A percentile compares a stretch with the other conserved stretches of the same genome.
Evolutionary conservation across 2,113 vertebrate species (phyloP).

Genomic region (Lagenorhynchus albirostris): DNA sequence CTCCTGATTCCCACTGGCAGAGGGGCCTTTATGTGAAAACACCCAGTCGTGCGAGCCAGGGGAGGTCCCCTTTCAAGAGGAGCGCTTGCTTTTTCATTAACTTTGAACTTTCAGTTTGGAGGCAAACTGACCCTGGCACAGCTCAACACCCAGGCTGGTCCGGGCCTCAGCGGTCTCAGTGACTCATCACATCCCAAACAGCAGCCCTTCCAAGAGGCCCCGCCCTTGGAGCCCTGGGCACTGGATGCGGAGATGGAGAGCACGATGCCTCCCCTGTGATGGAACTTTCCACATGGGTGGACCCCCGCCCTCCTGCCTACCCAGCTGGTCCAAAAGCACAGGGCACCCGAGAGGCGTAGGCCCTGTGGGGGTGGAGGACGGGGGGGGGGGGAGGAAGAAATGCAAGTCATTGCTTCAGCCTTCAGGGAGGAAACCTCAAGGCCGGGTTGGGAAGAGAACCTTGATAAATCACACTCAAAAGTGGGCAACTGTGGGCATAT

Average conservation of each 20-base stretch:
- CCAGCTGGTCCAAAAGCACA: not conserved
- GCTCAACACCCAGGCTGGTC: not conserved
- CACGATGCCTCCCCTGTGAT: not conserved
- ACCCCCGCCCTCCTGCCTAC: not conserved
- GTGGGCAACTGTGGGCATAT: not conserved
- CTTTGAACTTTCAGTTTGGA: not conserved
- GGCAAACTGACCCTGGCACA: not conserved
- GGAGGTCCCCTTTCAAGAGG: not conserved
- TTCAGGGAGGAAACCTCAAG: not conserved
- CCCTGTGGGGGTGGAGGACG: not conserved
- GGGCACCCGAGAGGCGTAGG: not conserved
- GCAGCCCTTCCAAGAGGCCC: not conserved
- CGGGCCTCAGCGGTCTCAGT: not conserved
- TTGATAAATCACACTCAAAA: not conserved
- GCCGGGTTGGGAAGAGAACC: not conserved
- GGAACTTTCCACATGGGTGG: not conserved
- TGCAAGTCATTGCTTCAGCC: not conserved
- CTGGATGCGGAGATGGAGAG: not conserved
- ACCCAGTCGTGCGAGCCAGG: not conserved
- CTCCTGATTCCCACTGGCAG: not conserved
- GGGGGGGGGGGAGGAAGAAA: accelerated
- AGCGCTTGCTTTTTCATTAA: not conserved
- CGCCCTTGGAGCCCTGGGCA: not conserved
- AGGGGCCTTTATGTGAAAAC: not conserved
- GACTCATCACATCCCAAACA: conserved; percentile 39